phyloP scores from a whole-genome alignment of 2,888 invertebrate genomes.

The Sicus ferrugineus region DNA sequence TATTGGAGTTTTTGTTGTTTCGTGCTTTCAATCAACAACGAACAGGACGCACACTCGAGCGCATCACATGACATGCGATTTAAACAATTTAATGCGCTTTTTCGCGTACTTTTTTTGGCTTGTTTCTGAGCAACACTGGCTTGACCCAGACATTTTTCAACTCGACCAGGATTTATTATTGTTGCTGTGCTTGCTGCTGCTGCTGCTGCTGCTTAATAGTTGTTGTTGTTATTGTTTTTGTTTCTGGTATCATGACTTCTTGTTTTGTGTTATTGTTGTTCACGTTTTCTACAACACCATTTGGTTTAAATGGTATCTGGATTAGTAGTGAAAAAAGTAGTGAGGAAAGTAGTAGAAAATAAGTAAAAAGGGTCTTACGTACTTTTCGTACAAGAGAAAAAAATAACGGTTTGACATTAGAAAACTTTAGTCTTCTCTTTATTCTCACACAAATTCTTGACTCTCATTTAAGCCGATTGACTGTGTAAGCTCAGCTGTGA shows the following conservation, averaged over 20 bases:
- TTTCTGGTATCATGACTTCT: background rate
- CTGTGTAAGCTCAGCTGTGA: too few relatives aligned
- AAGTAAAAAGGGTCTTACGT: too few relatives aligned
- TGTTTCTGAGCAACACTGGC: background rate
- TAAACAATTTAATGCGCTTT: slow-evolving; percentile 22
- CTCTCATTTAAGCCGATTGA: background rate
- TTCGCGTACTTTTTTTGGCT: background rate
- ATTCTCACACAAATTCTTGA: slow-evolving; percentile 22
- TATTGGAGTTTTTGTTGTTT: background rate
- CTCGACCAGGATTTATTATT: slow-evolving; percentile 23
- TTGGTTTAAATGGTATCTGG: background rate
- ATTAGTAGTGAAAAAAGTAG: background rate
- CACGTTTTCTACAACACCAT: background rate
- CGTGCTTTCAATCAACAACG: slow-evolving; percentile 33
- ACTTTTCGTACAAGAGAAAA: too few relatives aligned
- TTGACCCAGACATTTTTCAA: slow-evolving; percentile 27
- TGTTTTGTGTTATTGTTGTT: slow-evolving; percentile 1
- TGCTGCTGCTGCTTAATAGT: slow-evolving; percentile 10
- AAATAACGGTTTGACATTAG: slow-evolving; percentile 5
- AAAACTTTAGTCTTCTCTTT: slow-evolving; percentile 19
- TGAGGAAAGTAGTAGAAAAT: background rate
- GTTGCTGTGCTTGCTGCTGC: background rate
- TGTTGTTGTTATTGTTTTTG: background rate
- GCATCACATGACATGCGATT: slow-evolving; percentile 26
- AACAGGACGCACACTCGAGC: slow-evolving; percentile 26